Evolutionary conservation across 2,113 vertebrate species (phyloP), one percentile per base, ranked within the genome.

Genomic region (Atractosteus spatula): DNA sequence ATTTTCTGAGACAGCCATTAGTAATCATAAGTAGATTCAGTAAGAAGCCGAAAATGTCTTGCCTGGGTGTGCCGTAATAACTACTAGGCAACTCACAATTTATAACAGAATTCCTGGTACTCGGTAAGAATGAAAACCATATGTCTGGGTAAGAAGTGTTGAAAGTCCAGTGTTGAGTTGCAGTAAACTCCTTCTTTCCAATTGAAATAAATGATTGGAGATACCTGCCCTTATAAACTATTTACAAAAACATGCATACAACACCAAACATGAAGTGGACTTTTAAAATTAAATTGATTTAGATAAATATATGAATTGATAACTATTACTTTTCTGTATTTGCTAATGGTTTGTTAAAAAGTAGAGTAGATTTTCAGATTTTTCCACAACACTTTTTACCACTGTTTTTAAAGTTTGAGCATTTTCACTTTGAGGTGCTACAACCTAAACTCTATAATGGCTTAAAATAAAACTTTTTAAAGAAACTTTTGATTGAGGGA

Each of bases 191-290:
- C 41, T 57, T 66, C 41, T 43, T n/a, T 16, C 64, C 70, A 29
- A 62, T 12, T 11, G 62, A 65, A 51, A 55, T 16, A 41, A 41
- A 43, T 71, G 47, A 71, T 71, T 65, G 62, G 64, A 71, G 61
- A 65, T 6, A 29, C 55, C 62, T 64, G 45, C 62, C 17, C 51
- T 54, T 12, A 4, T 62, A 55, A 42, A 65, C 16, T 41, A 64
- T 71, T 71, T 65, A 71, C 70, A 16, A 63, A 54, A 16, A 41
- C 57, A 71, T 51, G 41, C 47, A 65, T 54, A 55, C 62, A 42
- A 45, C 47, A 7, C 42, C 70, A 65, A 42, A 45, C 47, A 51
- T 16, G 59, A 59, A 10, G 64, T 55, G 62, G 41, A 45, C 29
- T 55, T 66, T 13, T 13, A 16, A 41, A 71, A 71, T 71, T n/a